These are phyloP conservation scores for Lithophane leautieri DNA, from an alignment of 2,888 invertebrate genomes.

Conservation along the genomic window DNA sequence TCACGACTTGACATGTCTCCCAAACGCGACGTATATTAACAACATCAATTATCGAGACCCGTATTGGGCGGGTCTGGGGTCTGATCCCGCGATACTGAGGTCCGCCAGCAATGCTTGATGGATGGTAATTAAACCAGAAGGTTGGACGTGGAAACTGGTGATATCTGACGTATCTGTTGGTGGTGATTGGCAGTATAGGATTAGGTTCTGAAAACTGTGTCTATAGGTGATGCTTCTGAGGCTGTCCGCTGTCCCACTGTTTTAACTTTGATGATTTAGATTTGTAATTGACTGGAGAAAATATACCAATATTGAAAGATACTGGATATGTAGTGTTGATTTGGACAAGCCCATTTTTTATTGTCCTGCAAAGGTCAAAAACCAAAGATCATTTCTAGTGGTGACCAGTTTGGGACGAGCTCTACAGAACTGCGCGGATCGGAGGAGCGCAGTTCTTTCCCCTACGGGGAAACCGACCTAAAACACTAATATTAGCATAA, in stretches of 20 bases:
- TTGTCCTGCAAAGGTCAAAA: not conserved
- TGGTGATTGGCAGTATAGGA: conserved; percentile 37
- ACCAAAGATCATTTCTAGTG: not conserved
- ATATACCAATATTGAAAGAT: not conserved
- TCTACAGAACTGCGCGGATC: too few relatives aligned
- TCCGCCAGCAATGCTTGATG: conserved; percentile 71
- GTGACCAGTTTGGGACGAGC: too few relatives aligned
- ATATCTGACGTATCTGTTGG: conserved; percentile 46
- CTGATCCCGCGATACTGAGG: conserved; percentile 69
- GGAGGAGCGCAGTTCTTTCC: too few relatives aligned
- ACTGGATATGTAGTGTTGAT: not conserved
- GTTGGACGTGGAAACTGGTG: conserved; percentile 67
- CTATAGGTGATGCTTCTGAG: conserved; percentile 9
- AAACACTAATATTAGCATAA: too few relatives aligned
- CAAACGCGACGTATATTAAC: conserved; percentile 76
- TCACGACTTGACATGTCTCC: conserved; percentile 31
- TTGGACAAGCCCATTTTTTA: not conserved
- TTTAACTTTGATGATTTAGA: not conserved
- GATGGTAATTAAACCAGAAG: conserved; percentile 82
- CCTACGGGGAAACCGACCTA: too few relatives aligned
- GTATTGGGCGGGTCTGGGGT: conserved; percentile 68
- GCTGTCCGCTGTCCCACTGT: not conserved
- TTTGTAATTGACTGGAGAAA: not conserved
- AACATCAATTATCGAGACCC: conserved; percentile 74
- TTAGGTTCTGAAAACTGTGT: conserved; percentile 8